Base-by-base conservation (phyloP, 2,888 invertebrate species). In the Epsilonema sp. region DNA sequence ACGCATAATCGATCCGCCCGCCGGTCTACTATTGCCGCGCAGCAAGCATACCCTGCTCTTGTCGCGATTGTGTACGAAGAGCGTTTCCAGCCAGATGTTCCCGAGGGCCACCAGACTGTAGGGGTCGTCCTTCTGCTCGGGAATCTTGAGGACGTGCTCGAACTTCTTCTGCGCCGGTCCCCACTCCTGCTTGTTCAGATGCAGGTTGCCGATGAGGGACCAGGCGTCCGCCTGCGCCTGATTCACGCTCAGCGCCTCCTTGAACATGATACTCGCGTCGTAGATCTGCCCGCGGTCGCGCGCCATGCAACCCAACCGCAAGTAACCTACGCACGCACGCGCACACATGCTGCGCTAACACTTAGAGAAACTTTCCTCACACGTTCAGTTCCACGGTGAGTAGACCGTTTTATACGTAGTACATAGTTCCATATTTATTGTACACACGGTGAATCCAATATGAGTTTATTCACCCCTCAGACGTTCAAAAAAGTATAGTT, bases 181-280 rank as follows among this genome's bases (percentile, higher is more conserved):
- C 81, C 89, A 92, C 71, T 97, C 82, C 71, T 84, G 84, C 69
- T 97, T 92, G 0, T 86, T 86, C 58, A 94, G 75, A 75, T 97
- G 97, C 16, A 99, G 75, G 70, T 94, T 94, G 23, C 94, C 97
- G 49, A 97, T 75, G 51, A 97, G 68, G 0, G 92, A 89, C 85
- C 94, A 92, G 0, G 94, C 90, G 70, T 94, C 94, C 0, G 92
- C 89, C 69, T 94, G 87, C 59, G 89, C 87, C 54, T 83, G 83
- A 67, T 58, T 54, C 24, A 54, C 49, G 58, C 85, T 80, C 22
- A 97, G 68, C 0, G 92, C 94, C 68, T 97, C 92, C 58, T 97
- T 97, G 68, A 92, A 94, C 82, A 89, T 92, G 76, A 94, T 89
- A 0, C 92, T 94, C 0, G 97, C 94, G 62, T 94, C 92, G 65